Evolutionary conservation across 2,113 vertebrate genomes (phyloP).

Genomic region (Collichthys lucidus): DNA sequence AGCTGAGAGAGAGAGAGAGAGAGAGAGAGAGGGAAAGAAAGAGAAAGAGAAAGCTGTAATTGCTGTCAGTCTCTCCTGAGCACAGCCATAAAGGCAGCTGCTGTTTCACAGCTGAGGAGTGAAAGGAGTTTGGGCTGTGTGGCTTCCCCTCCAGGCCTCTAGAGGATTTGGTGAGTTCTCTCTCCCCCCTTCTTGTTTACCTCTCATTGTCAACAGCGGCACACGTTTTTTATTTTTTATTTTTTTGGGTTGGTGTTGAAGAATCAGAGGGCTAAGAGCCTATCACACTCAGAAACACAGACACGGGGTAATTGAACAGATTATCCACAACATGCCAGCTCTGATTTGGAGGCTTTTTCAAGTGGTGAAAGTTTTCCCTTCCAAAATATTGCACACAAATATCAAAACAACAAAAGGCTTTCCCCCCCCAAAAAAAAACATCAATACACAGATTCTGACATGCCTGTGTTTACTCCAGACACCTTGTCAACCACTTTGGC

Average conservation of each 20-base stretch:
- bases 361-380: constrained; percentile 70
- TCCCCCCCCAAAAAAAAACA: constrained; percentile 42
- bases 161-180: constrained; percentile 80
- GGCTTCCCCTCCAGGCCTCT: constrained; percentile 81
- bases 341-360: constrained; percentile 77
- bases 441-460: constrained; percentile 73
- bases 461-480: constrained; percentile 73
- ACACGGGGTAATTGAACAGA: constrained; percentile 84
- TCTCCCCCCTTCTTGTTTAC: constrained; percentile 80
- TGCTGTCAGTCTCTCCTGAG: constrained; percentile 87
- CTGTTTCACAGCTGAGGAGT: constrained; percentile 70
- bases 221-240: constrained; percentile 38
- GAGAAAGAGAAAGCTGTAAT: constrained; percentile 79
- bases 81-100: constrained; percentile 76
- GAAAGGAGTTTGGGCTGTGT: constrained; percentile 77
- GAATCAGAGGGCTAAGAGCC: constrained; percentile 78
- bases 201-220: constrained; percentile 82
- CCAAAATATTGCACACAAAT: constrained; percentile 63
- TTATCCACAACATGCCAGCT: constrained; percentile 80
- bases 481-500: constrained; percentile 76
- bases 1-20: constrained; percentile 43
- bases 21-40: constrained; percentile 27
- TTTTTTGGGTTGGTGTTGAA: constrained; percentile 35
- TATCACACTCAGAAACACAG: constrained; percentile 76
- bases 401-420: constrained; percentile 72